A percentile compares a stretch with the other conserved stretches of the same genome.
Evolutionary conservation across 2,888 invertebrate species (phyloP).

Genomic region (Cheilosia urbana): DNA sequence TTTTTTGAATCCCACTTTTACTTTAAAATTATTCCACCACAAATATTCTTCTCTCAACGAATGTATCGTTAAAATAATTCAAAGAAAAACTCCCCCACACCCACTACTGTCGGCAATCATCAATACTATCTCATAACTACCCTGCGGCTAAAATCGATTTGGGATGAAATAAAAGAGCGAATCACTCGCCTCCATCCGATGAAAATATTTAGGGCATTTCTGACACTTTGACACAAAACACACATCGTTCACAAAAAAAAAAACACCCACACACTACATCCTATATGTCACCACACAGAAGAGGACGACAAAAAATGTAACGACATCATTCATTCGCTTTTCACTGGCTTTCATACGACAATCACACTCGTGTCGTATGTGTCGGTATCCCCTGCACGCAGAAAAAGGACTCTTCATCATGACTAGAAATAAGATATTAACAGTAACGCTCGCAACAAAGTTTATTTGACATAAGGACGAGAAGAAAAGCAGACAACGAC

Average conservation of each 20-base stretch:
- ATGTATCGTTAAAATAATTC: neutral
- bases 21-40: too few relatives aligned
- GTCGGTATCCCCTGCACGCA: slow-evolving; percentile 32
- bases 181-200: slow-evolving; percentile 48
- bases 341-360: neutral
- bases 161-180: slow-evolving; percentile 20
- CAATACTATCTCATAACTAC: slow-evolving; percentile 62
- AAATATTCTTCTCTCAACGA: too few relatives aligned
- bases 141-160: slow-evolving; percentile 43
- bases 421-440: slow-evolving; percentile 71
- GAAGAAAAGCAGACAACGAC: slow-evolving; percentile 40
- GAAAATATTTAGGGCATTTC: slow-evolving; percentile 62
- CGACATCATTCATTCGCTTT: slow-evolving; percentile 27
- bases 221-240: slow-evolving; percentile 75
- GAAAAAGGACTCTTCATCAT: slow-evolving; percentile 73
- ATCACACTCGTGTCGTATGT: slow-evolving; percentile 11
- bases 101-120: slow-evolving; percentile 55
- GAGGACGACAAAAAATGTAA: slow-evolving; percentile 46
- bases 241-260: slow-evolving; percentile 42
- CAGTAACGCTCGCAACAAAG: slow-evolving; percentile 60
- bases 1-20: too few relatives aligned
- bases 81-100: neutral
- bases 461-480: slow-evolving; percentile 64
- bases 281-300: slow-evolving; percentile 13
- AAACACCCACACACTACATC: slow-evolving; percentile 22